A percentile compares a stretch with the other conserved stretches of the same genome.
Conservation (phyloP, 2,888 invertebrate species). For the Hirtodrosophila cameraria region DNA sequence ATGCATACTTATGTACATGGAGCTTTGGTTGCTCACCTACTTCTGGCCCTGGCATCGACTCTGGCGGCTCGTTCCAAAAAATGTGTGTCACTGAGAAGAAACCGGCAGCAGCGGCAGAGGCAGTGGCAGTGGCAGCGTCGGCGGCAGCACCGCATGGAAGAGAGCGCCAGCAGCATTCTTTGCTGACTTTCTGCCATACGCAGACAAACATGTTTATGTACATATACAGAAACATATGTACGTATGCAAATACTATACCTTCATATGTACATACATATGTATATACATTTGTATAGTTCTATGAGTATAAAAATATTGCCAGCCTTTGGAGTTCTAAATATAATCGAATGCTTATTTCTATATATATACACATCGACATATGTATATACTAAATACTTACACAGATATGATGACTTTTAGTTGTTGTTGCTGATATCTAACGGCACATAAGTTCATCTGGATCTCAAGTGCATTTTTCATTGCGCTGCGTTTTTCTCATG, state of each 20-base stretch:
- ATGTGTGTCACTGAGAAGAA: constrained; percentile 70
- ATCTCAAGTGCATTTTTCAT: constrained; percentile 66
- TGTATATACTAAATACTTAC: no score
- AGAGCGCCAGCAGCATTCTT: constrained; percentile 63
- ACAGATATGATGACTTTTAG: constrained; percentile 39
- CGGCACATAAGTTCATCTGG: constrained; percentile 73
- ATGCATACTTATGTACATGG: constrained; percentile 12
- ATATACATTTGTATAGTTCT: constrained; percentile 6
- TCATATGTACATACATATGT: no score
- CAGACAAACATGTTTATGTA: constrained; percentile 11
- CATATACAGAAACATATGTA: not conserved
- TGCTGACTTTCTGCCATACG: constrained; percentile 58
- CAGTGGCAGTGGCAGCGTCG: constrained; percentile 11
- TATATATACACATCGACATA: not conserved
- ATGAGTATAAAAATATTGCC: no score
- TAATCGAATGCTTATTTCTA: constrained; percentile 31
- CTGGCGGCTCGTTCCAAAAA: constrained; percentile 28
- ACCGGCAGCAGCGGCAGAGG: constrained; percentile 33
- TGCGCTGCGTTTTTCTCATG: constrained; percentile 65
- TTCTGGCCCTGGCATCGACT: constrained; percentile 48
- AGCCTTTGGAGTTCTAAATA: constrained; percentile 48
- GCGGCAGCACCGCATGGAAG: constrained; percentile 35
- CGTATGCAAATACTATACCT: constrained; percentile 3
- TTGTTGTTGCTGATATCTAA: constrained; percentile 48
- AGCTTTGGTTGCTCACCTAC: constrained; percentile 57